phyloP scores from a whole-genome alignment of 2,888 invertebrate species.

The Andrena dorsata region DNA sequence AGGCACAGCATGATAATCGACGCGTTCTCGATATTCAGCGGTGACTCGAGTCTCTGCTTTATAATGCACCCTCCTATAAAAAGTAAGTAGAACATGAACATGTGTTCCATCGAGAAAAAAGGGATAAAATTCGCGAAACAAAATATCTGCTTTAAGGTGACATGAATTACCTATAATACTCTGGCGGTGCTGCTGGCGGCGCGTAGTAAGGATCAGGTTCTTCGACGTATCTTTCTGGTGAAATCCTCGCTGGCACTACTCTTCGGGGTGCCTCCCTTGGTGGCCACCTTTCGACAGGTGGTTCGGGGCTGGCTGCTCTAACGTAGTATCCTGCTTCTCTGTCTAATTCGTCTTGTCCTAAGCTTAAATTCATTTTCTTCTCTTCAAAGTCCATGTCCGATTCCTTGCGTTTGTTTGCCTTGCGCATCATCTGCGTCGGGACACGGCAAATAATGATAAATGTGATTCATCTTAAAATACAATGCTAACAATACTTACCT shows the following conservation, averaged over 20 bases:
- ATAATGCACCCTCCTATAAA: constrained; percentile 82
- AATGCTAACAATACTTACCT: constrained; percentile 86
- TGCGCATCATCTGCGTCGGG: constrained; percentile 89
- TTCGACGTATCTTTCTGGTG: constrained; percentile 81
- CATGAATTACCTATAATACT: constrained; percentile 81
- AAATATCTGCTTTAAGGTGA: neutral
- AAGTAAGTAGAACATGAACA: neutral
- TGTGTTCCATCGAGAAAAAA: neutral
- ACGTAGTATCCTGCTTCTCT: constrained; percentile 91
- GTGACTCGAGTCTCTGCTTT: constrained; percentile 79
- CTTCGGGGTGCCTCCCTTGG: constrained; percentile 78
- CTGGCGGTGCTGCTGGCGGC: constrained; percentile 79
- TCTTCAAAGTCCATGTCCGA: constrained; percentile 98
- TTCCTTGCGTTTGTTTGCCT: constrained; percentile 96
- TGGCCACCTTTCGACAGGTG: constrained; percentile 82
- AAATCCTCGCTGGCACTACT: constrained; percentile 79
- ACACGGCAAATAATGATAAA: constrained; percentile 9
- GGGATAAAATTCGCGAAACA: neutral
- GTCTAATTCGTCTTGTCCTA: constrained; percentile 91
- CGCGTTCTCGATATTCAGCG: constrained; percentile 82
- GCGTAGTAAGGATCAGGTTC: constrained; percentile 82
- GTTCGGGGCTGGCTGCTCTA: constrained; percentile 89
- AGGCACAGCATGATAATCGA: constrained; percentile 81
- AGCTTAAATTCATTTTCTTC: constrained; percentile 95
- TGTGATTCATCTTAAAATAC: neutral